Base-by-base conservation (phyloP, 30 jellyfish, hydroid and myxozoan species). In the Rhopilema esculentum region DNA sequence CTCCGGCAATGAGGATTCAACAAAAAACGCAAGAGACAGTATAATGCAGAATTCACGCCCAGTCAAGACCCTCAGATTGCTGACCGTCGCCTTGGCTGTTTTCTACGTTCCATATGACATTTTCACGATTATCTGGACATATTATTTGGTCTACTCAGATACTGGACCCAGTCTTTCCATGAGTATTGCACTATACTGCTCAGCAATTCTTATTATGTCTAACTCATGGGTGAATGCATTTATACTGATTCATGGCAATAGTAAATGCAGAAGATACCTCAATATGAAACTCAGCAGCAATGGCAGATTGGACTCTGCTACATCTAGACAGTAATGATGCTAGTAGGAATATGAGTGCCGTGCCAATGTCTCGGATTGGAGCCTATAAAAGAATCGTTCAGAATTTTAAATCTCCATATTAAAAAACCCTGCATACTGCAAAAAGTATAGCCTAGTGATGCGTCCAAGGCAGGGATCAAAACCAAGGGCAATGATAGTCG, bases 141-240 rank as follows among this genome's bases (percentile, higher is more conserved):
- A 78, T 17, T 24, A 22, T 23, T 9, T 6, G 8, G 26, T 61
- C 28, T 75, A 23, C 9, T n/a, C 76, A 4, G 33, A 2, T 22
- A 29, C 32, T 1, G 17, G n/a, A n/a, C 88, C 88, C 16, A 20
- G 77, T 0, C 26, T 78, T 17, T 63, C 40, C 25, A 23, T 78
- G 16, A 32, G 28, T 26, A 51, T 26, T 24, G 69, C 21, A 18
- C 65, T 78, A 40, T 22, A 61, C 22, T 27, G 68, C 69, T 12
- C 88, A 8, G 76, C n/a, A 4, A 15, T 78, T 28, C 20, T 78
- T 33, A 21, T 78, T 48, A 32, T 57, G 26, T 78, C 88, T 0
- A 78, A 78, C 66, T 31, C 88, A 32, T 78, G 88, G 88, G 50
- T 78, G 50, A 78, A 63, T 30, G 88, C 88, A 49, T 15, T 78